Evolutionary conservation across 2,797 vertebrate species (phyloP).

Genomic region (Typhlichthys eigenmanni): DNA sequence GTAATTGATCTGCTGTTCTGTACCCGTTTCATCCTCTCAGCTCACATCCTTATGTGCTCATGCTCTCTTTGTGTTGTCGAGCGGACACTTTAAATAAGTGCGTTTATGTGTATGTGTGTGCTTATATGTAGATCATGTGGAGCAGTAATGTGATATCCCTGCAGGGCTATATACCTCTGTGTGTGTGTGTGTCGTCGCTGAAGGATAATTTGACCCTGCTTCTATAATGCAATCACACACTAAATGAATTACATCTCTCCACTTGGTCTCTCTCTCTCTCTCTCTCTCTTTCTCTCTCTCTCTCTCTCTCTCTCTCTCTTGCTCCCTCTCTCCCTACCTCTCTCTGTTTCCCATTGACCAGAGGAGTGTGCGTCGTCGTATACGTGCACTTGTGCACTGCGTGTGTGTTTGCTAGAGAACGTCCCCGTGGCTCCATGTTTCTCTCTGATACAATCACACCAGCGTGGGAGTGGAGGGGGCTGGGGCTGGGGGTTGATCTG

Average conservation of each 20-base stretch:
- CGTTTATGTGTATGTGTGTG: conserved; percentile 2
- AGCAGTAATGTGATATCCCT: conserved; percentile 52
- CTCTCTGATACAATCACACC: too few relatives aligned
- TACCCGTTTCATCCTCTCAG: conserved; percentile 13
- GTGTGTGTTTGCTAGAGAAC: too few relatives aligned
- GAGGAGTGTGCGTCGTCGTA: conserved; percentile 47
- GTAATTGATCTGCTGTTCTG: too few relatives aligned
- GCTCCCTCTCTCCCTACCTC: neutral
- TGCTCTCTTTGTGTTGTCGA: conserved; percentile 30
- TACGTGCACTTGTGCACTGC: too few relatives aligned
- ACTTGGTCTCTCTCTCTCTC: conserved; percentile 21
- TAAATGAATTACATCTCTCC: conserved; percentile 61
- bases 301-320: conserved; percentile 21
- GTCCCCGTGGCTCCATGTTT: too few relatives aligned
- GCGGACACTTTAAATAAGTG: conserved; percentile 15
- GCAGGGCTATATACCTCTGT: conserved; percentile 32
- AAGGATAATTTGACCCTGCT: conserved; percentile 56
- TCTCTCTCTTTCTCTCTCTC: conserved; percentile 18
- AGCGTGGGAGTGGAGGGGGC: conserved; percentile 30
- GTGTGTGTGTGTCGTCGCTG: conserved; percentile 33
- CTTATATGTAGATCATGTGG: conserved; percentile 30
- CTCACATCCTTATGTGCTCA: conserved; percentile 8
- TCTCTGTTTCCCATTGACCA: conserved; percentile 18
- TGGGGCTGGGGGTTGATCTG: conserved; percentile 54
- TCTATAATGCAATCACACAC: conserved; percentile 61